These are phyloP conservation scores for Frankliniella fusca DNA, from an alignment of 2,888 invertebrate genomes.

Conservation along the genomic window DNA sequence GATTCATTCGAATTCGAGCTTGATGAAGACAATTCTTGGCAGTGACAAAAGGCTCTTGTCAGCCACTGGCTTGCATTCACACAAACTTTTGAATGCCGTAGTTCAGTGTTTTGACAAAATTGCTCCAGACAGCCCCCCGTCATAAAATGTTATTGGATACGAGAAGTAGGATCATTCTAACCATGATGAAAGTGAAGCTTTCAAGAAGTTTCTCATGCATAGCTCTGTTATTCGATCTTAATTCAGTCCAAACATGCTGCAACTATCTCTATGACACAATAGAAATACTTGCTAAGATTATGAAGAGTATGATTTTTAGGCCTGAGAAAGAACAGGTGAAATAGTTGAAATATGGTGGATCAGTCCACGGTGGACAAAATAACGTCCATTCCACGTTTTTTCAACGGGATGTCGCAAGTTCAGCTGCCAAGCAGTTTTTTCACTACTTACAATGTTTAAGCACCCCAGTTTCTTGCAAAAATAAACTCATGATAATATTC, in stretches of 20 bases:
- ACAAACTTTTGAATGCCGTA: neutral
- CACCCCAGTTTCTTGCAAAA: too few relatives aligned
- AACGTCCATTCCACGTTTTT: too few relatives aligned
- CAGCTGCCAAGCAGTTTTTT: too few relatives aligned
- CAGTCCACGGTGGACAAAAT: too few relatives aligned
- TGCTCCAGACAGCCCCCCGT: neutral
- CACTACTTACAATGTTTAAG: too few relatives aligned
- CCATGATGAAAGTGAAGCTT: neutral
- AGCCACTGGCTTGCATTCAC: conserved; percentile 1
- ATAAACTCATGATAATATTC: too few relatives aligned
- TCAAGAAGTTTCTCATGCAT: neutral
- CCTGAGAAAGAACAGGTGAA: conserved; percentile 34
- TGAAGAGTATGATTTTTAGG: conserved; percentile 31
- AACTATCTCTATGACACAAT: neutral
- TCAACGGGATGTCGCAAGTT: too few relatives aligned
- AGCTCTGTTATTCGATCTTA: neutral
- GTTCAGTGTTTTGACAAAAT: neutral
- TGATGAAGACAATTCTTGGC: neutral
- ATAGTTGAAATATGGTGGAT: too few relatives aligned
- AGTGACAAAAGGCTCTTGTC: neutral
- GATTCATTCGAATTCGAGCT: neutral
- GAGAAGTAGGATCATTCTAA: neutral
- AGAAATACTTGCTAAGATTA: conserved; percentile 27
- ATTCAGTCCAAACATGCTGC: neutral
- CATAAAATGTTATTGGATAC: neutral